Percentiles rank a stretch among this genome's conserved stretches.
Evolutionary conservation across 64 coral and sea anemone species (phyloP).

Genomic region (Hydrozoanthus tunicans): DNA sequence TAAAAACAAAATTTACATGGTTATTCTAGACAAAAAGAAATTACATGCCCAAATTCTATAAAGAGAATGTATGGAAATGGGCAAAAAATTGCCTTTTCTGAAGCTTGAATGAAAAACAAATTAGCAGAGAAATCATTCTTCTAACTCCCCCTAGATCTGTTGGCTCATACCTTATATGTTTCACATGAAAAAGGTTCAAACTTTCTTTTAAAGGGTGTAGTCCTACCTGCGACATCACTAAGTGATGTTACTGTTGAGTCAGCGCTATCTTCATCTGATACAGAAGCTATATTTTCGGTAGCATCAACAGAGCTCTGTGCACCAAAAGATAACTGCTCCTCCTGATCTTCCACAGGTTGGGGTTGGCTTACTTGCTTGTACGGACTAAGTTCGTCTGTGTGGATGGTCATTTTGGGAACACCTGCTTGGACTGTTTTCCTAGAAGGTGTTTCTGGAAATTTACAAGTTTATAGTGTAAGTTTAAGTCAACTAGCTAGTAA

Average conservation of each 20-base stretch:
- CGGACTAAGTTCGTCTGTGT: neutral
- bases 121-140: too few relatives aligned
- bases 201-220: neutral
- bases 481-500: neutral
- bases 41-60: too few relatives aligned
- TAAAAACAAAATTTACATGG: too few relatives aligned
- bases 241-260: neutral
- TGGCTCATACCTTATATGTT: too few relatives aligned
- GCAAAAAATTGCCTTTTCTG: too few relatives aligned
- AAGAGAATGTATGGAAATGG: too few relatives aligned
- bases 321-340: neutral
- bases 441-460: neutral
- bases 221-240: slow-evolving; percentile 14
- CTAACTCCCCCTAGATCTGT: too few relatives aligned
- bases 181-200: neutral
- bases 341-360: neutral
- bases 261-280: neutral
- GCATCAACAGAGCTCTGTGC: neutral
- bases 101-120: too few relatives aligned
- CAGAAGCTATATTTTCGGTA: slow-evolving; percentile 12
- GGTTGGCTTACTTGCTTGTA: neutral
- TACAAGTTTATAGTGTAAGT: neutral
- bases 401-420: slow-evolving; percentile 12
- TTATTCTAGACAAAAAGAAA: too few relatives aligned
- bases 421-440: neutral